Evolutionary conservation across 2,797 vertebrate species (phyloP), one percentile per base, ranked within the genome.

Genomic region (Myotis findleyi): DNA sequence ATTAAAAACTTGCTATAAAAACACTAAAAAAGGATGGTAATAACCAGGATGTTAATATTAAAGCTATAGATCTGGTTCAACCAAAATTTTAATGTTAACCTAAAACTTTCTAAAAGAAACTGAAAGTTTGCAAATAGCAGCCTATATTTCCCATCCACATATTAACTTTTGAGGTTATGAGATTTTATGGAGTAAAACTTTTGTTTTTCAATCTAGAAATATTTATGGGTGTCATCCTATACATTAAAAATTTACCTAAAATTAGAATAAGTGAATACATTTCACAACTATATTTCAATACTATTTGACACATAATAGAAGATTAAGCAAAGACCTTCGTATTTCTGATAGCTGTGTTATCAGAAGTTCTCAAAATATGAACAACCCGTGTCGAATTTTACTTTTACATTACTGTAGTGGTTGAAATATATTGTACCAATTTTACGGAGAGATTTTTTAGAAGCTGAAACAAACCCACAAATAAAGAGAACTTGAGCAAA

Each of bases 401-500:
- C 55, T 97, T 89, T 62, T 1, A 87, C 83, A 95, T 97, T 95
- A 96, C 68, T 97, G 83, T n/a, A 97, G 66, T 94, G 91, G 95
- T 90, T 97, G 95, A 98, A 98, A 97, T 98, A 96, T 89, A 98
- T 85, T 96, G 82, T 57, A 97, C 91, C 75, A 94, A 96, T 97
- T 98, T 95, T 91, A 89, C 69, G 96, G 95, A 85, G 91, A 98
- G 95, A 97, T 98, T 96, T 98, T 98, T 98, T 90, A 97, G 97
- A 97, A 97, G 96, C 95, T 97, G 94, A 98, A 98, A 98, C 98
- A 98, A 98, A 98, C 97, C 97, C 97, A 96, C 96, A 98, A 98
- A 99, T 99, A 98, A 98, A 98, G 98, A 98, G 97, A 99, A 99
- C 98, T 98, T 97, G 97, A 98, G 96, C 97, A 98, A 99, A 99